Conservation (phyloP, 1,140 invertebrate species). For the Hermetia illucens region DNA sequence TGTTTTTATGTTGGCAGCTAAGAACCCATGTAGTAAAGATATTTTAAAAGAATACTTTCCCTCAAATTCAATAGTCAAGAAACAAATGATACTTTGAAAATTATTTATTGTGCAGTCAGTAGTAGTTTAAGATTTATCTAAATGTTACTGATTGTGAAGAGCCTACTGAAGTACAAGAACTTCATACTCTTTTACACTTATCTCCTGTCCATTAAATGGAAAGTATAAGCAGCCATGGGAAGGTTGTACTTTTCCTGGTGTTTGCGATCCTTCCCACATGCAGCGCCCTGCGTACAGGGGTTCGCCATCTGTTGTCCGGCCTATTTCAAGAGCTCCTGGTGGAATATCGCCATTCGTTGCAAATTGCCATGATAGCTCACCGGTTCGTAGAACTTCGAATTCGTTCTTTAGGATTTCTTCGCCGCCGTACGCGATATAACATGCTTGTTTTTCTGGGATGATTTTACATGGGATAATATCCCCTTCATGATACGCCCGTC, state of each 20-base stretch:
- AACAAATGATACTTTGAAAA: no score
- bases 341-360: constrained; percentile 31
- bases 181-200: constrained; percentile 38
- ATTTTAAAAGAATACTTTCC: no score
- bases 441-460: constrained; percentile 37
- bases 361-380: constrained; percentile 32
- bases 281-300: constrained; percentile 46
- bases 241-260: constrained; percentile 45
- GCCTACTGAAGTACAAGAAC: no score
- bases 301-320: constrained; percentile 45
- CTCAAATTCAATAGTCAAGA: no score
- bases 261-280: constrained; percentile 41
- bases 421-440: constrained; percentile 20
- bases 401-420: constrained; percentile 9
- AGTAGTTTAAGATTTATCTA: no score
- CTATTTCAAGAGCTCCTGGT: constrained; percentile 38
- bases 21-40: no score
- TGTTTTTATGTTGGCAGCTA: no score
- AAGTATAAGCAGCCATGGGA: constrained; percentile 40
- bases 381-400: constrained; percentile 26
- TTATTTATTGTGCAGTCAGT: no score
- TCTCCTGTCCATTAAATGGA: constrained; percentile 41
- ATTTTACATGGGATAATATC: constrained; percentile 64
- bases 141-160: no score
- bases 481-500: constrained; percentile 52